A percentile compares a stretch with the other conserved stretches of the same genome.
Evolutionary conservation across 2,797 vertebrate genomes (phyloP).

Genomic region (Diplodus puntazzo): DNA sequence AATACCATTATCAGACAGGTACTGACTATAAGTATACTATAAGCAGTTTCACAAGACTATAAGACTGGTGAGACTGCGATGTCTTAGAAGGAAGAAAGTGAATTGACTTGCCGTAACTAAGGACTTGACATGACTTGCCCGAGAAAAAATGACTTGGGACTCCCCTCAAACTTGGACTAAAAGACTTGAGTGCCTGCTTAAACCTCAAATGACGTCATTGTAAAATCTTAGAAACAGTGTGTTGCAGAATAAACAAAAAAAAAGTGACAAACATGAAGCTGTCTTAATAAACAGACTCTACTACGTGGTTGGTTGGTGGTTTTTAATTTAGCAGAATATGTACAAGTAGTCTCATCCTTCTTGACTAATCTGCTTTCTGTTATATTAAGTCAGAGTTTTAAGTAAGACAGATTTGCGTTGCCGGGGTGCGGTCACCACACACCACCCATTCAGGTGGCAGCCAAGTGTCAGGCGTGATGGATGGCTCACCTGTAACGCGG

Average conservation of each 20-base stretch:
- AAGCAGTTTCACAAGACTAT: too few species aligned
- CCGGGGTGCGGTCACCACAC: constrained; percentile 58
- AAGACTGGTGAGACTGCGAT: too few species aligned
- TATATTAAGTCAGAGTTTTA: constrained; percentile 49
- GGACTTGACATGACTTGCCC: too few species aligned
- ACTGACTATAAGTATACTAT: too few species aligned
- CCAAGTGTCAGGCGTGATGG: constrained; percentile 71
- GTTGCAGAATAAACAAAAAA: constrained; percentile 12
- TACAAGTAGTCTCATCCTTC: constrained; percentile 38
- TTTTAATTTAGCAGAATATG: constrained; percentile 15
- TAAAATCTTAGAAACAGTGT: constrained; percentile 5
- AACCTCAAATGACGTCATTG: background rate
- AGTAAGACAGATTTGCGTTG: constrained; percentile 51
- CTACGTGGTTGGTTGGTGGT: constrained; percentile 26
- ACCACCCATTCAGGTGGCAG: constrained; percentile 72
- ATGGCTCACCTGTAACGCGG: constrained; percentile 64
- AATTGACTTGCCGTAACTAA: too few species aligned
- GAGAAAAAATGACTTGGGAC: too few species aligned
- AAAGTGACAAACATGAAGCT: background rate
- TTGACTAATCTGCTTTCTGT: constrained; percentile 50
- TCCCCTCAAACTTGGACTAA: too few species aligned
- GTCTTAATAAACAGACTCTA: constrained; percentile 2
- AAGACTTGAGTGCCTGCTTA: too few species aligned
- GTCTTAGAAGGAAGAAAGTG: too few species aligned
- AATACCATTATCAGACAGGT: too few species aligned